Percentiles rank a stretch among this genome's conserved stretches.
These are phyloP conservation scores for Smutsia gigantea DNA, from an alignment of 2,797 vertebrate species.

Conservation along the genomic window DNA sequence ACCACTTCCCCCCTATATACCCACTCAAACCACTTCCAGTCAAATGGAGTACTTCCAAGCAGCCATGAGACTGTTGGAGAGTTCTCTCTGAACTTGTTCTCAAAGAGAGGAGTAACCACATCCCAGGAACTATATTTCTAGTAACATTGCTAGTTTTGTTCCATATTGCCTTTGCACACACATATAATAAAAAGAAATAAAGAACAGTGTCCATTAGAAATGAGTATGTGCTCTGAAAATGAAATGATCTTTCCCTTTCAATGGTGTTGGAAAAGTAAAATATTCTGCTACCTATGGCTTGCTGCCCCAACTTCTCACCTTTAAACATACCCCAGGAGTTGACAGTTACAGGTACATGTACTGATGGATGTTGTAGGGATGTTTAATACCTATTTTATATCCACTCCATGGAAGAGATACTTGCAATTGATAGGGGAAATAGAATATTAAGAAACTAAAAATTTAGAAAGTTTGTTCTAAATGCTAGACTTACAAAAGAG, in stretches of 20 bases:
- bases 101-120: background rate
- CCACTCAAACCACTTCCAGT: background rate
- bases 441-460: slow-evolving; percentile 36
- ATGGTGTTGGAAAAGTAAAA: background rate
- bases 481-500: background rate
- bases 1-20: background rate
- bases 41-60: background rate
- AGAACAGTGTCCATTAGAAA: slow-evolving; percentile 14
- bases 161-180: background rate
- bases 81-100: background rate
- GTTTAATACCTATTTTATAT: background rate
- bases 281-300: background rate
- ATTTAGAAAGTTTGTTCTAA: background rate
- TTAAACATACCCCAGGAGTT: background rate
- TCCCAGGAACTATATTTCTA: background rate
- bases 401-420: background rate
- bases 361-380: background rate
- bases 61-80: background rate
- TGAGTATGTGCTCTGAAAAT: background rate
- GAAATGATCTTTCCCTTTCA: background rate
- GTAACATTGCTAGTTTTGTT: background rate
- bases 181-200: background rate
- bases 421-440: background rate
- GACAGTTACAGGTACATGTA: background rate
- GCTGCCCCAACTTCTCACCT: background rate